These are phyloP conservation scores for Conus canariensis DNA, from an alignment of 2,888 invertebrate species.

Conservation along the genomic window DNA sequence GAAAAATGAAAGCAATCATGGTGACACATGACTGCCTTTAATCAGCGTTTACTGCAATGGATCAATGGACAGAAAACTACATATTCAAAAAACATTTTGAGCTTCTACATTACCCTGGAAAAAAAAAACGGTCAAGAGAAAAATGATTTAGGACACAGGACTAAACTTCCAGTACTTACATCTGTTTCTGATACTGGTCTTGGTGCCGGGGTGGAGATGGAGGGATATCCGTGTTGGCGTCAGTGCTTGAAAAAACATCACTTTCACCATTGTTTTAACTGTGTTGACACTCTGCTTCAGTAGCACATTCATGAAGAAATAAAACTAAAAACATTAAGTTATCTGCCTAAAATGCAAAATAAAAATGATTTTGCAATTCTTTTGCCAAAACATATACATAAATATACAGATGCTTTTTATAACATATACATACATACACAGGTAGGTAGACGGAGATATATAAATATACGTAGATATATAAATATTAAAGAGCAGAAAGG, in stretches of 20 bases:
- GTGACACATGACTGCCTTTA: no score
- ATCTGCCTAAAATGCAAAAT: no score
- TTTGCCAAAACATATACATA: no score
- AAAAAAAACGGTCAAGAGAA: slow-evolving; percentile 30
- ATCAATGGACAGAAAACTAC: background rate
- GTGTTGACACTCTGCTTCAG: background rate
- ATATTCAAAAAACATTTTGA: background rate
- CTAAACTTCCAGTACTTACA: slow-evolving; percentile 50
- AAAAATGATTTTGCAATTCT: no score
- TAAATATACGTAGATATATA: no score
- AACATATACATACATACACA: no score
- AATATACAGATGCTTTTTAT: no score
- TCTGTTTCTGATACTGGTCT: slow-evolving; percentile 73
- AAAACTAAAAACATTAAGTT: no score
- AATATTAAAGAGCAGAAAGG: no score
- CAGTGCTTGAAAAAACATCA: slow-evolving; percentile 78
- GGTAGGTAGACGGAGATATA: no score
- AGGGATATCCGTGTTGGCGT: slow-evolving; percentile 81
- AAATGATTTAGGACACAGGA: background rate
- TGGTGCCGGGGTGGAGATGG: slow-evolving; percentile 80
- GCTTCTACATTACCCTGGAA: background rate
- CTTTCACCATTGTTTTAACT: background rate
- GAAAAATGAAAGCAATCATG: no score
- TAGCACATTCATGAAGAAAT: background rate
- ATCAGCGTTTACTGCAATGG: no score